A percentile compares a stretch with the other conserved stretches of the same genome.
These are phyloP conservation scores for Seriola aureovittata DNA, from an alignment of 2,113 vertebrate genomes.

Conservation along the genomic window DNA sequence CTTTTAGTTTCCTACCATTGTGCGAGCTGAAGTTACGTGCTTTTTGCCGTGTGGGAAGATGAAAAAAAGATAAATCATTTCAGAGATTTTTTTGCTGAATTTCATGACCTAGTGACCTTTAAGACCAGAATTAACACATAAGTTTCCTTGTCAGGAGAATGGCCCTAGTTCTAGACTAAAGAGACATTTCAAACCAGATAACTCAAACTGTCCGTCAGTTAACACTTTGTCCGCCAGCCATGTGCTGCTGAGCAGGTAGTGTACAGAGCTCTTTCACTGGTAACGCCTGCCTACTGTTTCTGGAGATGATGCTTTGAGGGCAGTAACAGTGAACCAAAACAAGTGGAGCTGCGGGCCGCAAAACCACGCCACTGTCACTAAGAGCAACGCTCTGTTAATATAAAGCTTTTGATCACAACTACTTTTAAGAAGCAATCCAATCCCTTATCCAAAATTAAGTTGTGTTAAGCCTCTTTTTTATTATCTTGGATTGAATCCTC, in stretches of 20 bases:
- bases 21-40: constrained; percentile 35
- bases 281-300: neutral
- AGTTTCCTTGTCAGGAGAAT: neutral
- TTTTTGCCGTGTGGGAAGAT: neutral
- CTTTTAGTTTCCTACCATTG: constrained; percentile 75
- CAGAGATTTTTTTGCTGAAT: constrained; percentile 39
- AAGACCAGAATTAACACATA: neutral
- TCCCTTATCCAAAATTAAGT: neutral
- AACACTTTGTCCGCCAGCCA: neutral
- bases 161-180: neutral
- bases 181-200: neutral
- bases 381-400: neutral
- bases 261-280: neutral
- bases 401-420: neutral
- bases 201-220: neutral
- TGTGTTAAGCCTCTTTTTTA: neutral
- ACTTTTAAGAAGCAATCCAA: neutral
- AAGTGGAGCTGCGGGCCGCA: neutral
- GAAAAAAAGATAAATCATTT: constrained; percentile 38
- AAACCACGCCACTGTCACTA: neutral
- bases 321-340: constrained; percentile 1
- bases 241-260: constrained; percentile 21
- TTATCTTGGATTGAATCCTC: neutral
- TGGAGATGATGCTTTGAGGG: constrained; percentile 9
- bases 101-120: neutral